Evolutionary conservation across 2,797 vertebrate genomes (phyloP), one percentile per base, ranked within the genome.

Genomic region (Calcarius lapponicus): DNA sequence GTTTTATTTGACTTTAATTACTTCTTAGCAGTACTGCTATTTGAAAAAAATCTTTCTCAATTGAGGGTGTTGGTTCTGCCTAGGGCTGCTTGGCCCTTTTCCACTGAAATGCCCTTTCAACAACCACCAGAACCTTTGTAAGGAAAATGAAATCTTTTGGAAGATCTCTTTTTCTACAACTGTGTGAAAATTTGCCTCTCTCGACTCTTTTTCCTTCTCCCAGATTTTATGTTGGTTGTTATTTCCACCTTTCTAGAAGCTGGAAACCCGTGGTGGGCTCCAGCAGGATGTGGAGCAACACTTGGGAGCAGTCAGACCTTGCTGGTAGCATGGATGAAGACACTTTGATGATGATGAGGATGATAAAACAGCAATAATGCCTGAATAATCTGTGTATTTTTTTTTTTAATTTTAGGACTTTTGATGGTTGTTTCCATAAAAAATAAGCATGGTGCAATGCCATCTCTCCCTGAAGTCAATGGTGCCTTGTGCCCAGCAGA

Each of bases 1-100:
- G 93, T 81, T 95, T 96, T 93, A 92, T 95, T 95, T 94, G 83
- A 94, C 60, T 95, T 90, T 95, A 95, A 97, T 95, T 92, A 94
- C 58, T 92, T 88, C 80, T 95, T 90, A 93, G 82, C 36, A 91
- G 92, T 61, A 66, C n/a, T 70, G 56, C 64, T 89, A 51, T 51
- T 94, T 86, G 90, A 95, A 94, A 95, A 94, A 86, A 88, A 85
- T 73, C 80, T 92, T 79, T 90, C 90, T 92, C 86, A 93, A 15
- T 87, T 95, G 83, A 95, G 93, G 95, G 86, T 96, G 90, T 93
- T 95, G 93, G 67, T 88, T 94, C 79, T 87, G 92, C 94, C 83
- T 92, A 43, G 51, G 80, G 95, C 94, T 92, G 74, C 83, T 80
- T 93, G 92, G 93, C 92, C 70, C 32, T 79, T 66, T 93, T 93